These are phyloP conservation scores for Pterostichus niger DNA, from an alignment of 2,888 invertebrate genomes.

Conservation along the genomic window DNA sequence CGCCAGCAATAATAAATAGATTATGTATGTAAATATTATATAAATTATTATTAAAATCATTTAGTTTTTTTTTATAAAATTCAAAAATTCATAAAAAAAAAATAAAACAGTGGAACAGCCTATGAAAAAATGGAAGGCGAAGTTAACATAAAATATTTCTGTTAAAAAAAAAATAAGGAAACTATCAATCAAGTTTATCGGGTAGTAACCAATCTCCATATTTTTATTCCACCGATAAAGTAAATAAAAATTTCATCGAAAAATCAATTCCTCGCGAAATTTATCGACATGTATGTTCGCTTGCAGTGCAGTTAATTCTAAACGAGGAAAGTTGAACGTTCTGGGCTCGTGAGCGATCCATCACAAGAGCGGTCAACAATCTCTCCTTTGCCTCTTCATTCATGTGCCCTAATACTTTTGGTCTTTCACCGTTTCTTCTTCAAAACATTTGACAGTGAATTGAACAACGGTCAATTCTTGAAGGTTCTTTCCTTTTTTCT, in stretches of 20 bases:
- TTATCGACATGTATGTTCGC: conserved; percentile 18
- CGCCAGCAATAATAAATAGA: too few relatives aligned
- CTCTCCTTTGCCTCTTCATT: conserved; percentile 1
- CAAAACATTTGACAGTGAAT: neutral
- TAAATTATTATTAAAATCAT: too few relatives aligned
- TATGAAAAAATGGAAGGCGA: too few relatives aligned
- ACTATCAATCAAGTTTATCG: conserved; percentile 39
- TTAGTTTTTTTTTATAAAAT: too few relatives aligned
- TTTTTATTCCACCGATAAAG: conserved; percentile 43
- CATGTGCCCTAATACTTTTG: conserved; percentile 11
- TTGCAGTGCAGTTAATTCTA: conserved; percentile 22
- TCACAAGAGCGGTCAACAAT: conserved; percentile 14
- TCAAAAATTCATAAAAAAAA: too few relatives aligned
- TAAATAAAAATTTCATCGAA: conserved; percentile 48
- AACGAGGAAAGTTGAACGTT: conserved; percentile 21
- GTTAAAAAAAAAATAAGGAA: conserved; percentile 2
- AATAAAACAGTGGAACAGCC: too few relatives aligned
- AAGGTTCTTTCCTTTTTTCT: neutral
- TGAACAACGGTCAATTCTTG: neutral
- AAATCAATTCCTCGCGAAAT: conserved; percentile 29
- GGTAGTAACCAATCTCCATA: conserved; percentile 34
- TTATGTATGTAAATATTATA: too few relatives aligned
- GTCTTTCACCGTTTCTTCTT: neutral
- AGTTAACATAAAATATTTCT: neutral
- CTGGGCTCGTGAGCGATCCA: conserved; percentile 30